Evolutionary conservation across 2,888 invertebrate genomes (phyloP), one percentile per base, ranked within the genome.

Genomic region (Ctena decussata): DNA sequence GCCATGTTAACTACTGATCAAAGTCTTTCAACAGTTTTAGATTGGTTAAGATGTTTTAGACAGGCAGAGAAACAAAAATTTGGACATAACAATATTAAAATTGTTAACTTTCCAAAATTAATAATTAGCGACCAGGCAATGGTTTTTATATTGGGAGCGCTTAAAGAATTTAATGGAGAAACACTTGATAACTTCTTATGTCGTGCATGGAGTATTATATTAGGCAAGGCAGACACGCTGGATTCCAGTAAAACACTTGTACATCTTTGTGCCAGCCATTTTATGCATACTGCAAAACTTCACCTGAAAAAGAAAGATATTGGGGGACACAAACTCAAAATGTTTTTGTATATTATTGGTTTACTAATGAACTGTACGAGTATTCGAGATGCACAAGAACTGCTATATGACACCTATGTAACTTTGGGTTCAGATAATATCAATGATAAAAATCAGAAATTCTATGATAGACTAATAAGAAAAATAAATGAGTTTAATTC

Each of bases 351-450:
- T 46, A 21, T 83, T 0, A 79, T 35, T 44, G 83, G 83, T 6
- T 3, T 83, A 27, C 27, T 83, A n/a, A 83, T 83, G 83, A 83
- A 79, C 30, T 83, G 83, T 79, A n/a, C 21, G 5, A n/a, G 1
- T 41, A 18, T 83, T n/a, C 35, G 57, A 12, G 83, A 83, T 30
- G 49, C 72, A 30, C 18, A 70, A n/a, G 79, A 79, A 46, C 24
- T 79, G 2, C 21, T 83, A 15, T 39, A 41, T 70, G 83, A 79
- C 57, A 35, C n/a, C 35, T 75, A 41, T 41, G 69, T 79, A 30
- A 30, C 37, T 27, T 30, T 83, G 18, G 18, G 27, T n/a, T 65
- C 74, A 21, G 70, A 65, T 32, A 35, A 27, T 11, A 57, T 78
- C 0, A 41, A 0, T 53, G 53, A 49, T 30, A 32, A 44, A 3